These are phyloP conservation scores for Diarsia brunnea DNA, from an alignment of 2,888 invertebrate species.

Conservation along the genomic window DNA sequence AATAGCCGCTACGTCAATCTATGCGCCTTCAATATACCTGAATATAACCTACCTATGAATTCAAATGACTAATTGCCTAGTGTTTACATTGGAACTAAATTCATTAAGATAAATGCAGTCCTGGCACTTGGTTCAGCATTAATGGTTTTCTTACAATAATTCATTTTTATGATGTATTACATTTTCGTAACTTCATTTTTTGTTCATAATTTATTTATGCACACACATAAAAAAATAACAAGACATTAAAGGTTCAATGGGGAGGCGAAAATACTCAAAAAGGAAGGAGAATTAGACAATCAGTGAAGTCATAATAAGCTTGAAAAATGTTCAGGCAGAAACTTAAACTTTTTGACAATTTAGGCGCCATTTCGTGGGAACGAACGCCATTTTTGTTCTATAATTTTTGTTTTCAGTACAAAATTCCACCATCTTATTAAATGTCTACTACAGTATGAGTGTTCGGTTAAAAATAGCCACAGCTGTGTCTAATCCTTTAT, in stretches of 20 bases:
- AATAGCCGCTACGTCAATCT: neutral
- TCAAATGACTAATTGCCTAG: neutral
- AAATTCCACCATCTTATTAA: constrained; percentile 42
- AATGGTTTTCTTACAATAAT: neutral
- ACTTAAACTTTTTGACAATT: neutral
- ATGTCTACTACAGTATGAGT: constrained; percentile 37
- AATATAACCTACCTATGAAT: neutral
- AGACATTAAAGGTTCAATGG: too few species aligned
- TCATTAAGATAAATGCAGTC: neutral
- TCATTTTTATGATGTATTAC: neutral
- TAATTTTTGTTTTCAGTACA: constrained; percentile 16
- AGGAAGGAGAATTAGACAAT: neutral
- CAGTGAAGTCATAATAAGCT: neutral
- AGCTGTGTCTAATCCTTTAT: constrained; percentile 52
- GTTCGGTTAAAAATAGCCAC: constrained; percentile 51
- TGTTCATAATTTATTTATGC: too few species aligned
- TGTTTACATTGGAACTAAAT: constrained; percentile 6
- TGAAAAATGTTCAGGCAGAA: neutral
- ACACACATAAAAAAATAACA: too few species aligned
- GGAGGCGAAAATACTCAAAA: too few species aligned
- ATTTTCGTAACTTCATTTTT: too few species aligned
- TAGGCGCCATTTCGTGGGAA: constrained; percentile 18
- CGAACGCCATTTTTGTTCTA: constrained; percentile 4
- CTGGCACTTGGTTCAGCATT: neutral
- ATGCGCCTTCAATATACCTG: neutral